Conservation (phyloP, 2,888 invertebrate species). For the Drosophila atroscutellata region DNA sequence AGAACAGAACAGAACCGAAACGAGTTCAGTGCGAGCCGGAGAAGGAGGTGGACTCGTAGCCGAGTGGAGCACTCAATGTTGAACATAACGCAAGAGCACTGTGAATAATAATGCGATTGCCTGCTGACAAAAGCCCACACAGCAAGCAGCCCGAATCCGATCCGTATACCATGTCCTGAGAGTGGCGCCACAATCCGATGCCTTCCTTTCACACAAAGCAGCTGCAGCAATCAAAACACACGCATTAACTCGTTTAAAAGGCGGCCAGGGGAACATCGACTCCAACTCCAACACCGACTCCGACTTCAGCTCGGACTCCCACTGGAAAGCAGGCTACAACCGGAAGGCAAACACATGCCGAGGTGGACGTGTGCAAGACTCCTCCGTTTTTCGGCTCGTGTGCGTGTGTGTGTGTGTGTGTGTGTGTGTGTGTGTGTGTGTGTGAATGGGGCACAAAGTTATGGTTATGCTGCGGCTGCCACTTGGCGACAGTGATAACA, state of each 20-base stretch:
- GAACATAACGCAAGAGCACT: conserved; percentile 53
- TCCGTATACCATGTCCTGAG: background rate
- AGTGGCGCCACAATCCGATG: background rate
- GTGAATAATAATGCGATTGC: conserved; percentile 77
- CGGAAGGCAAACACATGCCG: conserved; percentile 72
- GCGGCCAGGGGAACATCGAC: conserved; percentile 9
- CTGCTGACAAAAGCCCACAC: conserved; percentile 40
- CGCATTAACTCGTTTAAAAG: conserved; percentile 56
- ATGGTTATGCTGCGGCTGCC: conserved; percentile 44
- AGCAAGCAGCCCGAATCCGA: conserved; percentile 11
- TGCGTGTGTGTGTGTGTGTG: background rate
- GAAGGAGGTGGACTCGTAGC: background rate
- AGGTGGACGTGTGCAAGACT: conserved; percentile 7
- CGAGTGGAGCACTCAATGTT: conserved; percentile 45
- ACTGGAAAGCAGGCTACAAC: conserved; percentile 33
- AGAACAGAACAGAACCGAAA: background rate
- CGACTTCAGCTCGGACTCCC: background rate
- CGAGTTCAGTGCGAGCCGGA: background rate
- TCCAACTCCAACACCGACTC: background rate
- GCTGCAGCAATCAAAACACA: conserved; percentile 50
- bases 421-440: background rate
- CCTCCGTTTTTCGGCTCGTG: conserved; percentile 7
- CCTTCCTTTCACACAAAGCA: conserved; percentile 23
- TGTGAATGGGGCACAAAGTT: conserved; percentile 16
- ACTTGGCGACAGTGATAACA: conserved; percentile 59